Evolutionary conservation across 2,113 vertebrate genomes (phyloP), one percentile per base, ranked within the genome.

Genomic region (Theristicus caerulescens): DNA sequence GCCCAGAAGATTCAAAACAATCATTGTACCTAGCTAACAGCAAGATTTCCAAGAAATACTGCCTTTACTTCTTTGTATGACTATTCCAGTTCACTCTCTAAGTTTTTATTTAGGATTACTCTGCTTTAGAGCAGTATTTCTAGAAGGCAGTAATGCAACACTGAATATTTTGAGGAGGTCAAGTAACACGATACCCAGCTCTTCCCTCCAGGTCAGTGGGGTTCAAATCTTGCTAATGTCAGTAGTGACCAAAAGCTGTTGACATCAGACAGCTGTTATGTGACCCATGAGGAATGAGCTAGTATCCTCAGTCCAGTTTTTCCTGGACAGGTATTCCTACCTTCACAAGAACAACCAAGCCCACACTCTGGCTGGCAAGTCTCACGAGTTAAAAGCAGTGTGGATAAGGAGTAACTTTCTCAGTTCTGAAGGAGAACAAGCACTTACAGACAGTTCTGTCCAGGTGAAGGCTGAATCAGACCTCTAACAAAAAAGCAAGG

Each of bases 171-270:
- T 62, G 74, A 95, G 61, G 70, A 95, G 88, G 38, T 86, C 91
- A 95, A 81, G 93, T 84, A 91, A 95, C 67, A 66, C 0, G 85
- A 86, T 72, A 88, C 32, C 66, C 1, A 7, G 86, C 65, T 86
- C 85, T 31, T 71, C 54, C 58, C 82, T 93, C 74, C 65, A 83
- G 31, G 27, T 72, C 26, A 3, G 70, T 90, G 85, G 86, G 74
- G 66, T 90, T 94, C 89, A 96, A 83, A 82, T 86, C 89, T 94
- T 90, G 80, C 93, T 84, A 55, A 70, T 90, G 82, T 90, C 92
- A 96, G 42, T 70, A 94, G 71, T 70, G 78, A 89, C 76, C 88
- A 94, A 83, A 94, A 96, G 89, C 42, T 94, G 93, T 52, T 95
- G 93, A 89, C 84, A 95, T 94, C 74, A 95, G 71, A 62, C 79